Evolutionary conservation across 2,113 vertebrate genomes (phyloP).

Genomic region (Toxotes jaculatrix): DNA sequence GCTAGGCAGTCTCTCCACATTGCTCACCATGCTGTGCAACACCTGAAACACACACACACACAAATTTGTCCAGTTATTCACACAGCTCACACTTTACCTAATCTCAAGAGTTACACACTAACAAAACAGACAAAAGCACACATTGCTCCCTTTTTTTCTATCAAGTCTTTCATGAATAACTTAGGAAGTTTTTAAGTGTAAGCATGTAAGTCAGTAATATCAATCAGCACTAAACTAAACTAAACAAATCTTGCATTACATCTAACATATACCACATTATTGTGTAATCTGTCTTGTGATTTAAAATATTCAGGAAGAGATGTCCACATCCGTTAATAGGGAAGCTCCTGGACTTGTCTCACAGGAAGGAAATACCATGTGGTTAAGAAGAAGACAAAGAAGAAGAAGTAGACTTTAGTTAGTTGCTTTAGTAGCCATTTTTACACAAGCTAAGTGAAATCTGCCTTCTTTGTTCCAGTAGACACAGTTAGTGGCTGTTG

Average conservation of each 20-base stretch:
- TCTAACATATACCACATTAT: background rate
- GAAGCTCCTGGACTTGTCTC: constrained; percentile 22
- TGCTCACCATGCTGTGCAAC: constrained; percentile 94
- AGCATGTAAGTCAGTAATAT: background rate
- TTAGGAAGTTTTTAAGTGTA: background rate
- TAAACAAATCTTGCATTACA: background rate
- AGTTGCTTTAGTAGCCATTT: background rate
- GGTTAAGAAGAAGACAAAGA: background rate
- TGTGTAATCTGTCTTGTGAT: constrained; percentile 34
- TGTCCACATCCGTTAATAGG: constrained; percentile 13
- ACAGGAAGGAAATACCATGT: background rate
- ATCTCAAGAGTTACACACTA: background rate
- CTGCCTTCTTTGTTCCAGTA: background rate
- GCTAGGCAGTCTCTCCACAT: constrained; percentile 89
- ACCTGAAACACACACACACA: constrained; percentile 81
- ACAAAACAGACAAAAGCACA: background rate
- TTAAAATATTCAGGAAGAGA: constrained; percentile 10
- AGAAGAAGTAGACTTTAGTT: background rate
- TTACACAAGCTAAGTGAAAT: background rate
- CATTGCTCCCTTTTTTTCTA: too few relatives aligned
- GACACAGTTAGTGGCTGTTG: background rate
- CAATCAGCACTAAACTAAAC: background rate
- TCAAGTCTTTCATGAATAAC: too few relatives aligned
- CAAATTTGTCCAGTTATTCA: too few relatives aligned
- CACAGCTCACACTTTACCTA: background rate